These are phyloP conservation scores for Zoanthus solanderi DNA, from an alignment of 92 coral and sea anemone genomes.

Conservation along the genomic window DNA sequence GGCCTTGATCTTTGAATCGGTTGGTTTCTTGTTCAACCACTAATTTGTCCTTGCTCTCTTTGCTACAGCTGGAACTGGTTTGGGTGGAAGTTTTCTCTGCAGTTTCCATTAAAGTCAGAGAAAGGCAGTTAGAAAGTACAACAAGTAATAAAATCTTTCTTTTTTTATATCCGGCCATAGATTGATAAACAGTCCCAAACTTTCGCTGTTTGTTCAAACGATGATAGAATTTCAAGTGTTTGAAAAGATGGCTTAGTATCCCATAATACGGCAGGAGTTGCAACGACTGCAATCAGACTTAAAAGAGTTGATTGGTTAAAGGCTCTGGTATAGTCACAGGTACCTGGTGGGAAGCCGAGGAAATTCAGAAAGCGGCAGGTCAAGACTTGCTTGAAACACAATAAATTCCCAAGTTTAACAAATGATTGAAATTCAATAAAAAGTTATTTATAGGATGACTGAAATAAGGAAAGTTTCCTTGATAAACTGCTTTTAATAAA, in stretches of 20 bases:
- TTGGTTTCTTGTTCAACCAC: background rate
- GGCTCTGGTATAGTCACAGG: background rate
- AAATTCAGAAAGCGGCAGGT: background rate
- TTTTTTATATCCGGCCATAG: slow-evolving; percentile 17
- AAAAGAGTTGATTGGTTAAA: slow-evolving; percentile 10
- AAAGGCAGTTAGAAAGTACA: background rate
- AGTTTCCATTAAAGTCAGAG: background rate
- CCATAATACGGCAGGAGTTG: slow-evolving; percentile 1
- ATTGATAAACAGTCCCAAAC: background rate
- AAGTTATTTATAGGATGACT: background rate
- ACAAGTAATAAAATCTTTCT: background rate
- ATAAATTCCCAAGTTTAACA: background rate
- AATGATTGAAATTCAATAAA: background rate
- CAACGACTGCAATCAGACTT: background rate
- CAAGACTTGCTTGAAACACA: background rate
- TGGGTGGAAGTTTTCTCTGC: background rate
- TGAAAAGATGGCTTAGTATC: background rate
- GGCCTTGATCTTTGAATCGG: background rate
- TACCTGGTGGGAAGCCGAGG: slow-evolving; percentile 11
- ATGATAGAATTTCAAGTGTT: background rate
- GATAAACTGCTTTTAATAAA: no score
- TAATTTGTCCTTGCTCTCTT: background rate
- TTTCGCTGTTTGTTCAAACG: background rate
- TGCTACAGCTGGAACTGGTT: slow-evolving; percentile 5
- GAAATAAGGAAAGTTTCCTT: no score